These are phyloP conservation scores for Dasysyrphus albostriatus DNA, from an alignment of 2,888 invertebrate genomes.

Conservation along the genomic window DNA sequence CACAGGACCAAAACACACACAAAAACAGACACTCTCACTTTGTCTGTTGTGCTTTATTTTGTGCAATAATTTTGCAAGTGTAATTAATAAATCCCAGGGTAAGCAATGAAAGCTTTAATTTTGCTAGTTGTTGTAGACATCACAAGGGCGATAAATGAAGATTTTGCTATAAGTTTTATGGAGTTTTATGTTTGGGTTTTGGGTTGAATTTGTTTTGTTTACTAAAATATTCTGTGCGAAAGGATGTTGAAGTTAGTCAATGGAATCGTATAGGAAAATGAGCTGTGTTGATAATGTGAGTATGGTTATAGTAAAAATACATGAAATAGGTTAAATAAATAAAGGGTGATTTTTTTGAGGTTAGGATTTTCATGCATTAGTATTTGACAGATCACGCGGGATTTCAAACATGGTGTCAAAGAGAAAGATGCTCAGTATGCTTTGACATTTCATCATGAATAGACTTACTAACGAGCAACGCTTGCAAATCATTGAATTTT, in stretches of 20 bases:
- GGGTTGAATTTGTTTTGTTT: not conserved
- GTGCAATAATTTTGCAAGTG: conserved; percentile 35
- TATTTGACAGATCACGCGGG: no score
- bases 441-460: no score
- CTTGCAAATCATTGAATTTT: no score
- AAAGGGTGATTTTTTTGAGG: no score
- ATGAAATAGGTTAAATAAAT: no score
- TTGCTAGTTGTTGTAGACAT: not conserved
- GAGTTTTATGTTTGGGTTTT: not conserved
- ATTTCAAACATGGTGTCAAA: no score
- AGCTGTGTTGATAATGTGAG: not conserved
- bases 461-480: no score
- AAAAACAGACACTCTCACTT: not conserved
- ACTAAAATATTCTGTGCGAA: not conserved
- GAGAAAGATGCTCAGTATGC: no score
- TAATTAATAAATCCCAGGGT: conserved; percentile 49
- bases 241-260: not conserved
- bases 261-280: not conserved
- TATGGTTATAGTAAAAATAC: not conserved
- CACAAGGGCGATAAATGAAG: conserved; percentile 7
- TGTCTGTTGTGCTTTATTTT: conserved; percentile 20
- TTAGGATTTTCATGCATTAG: no score
- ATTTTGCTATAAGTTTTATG: not conserved
- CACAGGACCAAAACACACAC: not conserved
- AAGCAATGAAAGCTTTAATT: conserved; percentile 50